A percentile compares a stretch with the other conserved stretches of the same genome.
phyloP scores from a whole-genome alignment of 1,140 invertebrate species.

The Druon quercuslanigerum region DNA sequence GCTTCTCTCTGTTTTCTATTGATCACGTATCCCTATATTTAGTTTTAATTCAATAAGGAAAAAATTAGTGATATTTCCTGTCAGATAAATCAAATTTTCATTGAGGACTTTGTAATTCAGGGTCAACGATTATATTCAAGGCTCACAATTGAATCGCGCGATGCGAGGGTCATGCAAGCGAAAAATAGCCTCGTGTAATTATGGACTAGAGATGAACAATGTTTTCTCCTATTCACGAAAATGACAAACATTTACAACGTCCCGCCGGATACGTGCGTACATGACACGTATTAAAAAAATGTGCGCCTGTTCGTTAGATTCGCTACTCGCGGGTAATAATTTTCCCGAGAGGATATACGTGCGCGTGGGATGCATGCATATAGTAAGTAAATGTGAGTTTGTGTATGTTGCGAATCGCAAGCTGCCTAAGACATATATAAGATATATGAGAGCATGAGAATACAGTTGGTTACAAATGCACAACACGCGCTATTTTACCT shows the following conservation, averaged over 20 bases:
- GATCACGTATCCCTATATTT: not conserved
- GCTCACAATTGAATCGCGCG: constrained; percentile 49
- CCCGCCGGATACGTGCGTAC: constrained; percentile 46
- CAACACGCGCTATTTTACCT: constrained; percentile 5
- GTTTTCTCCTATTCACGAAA: constrained; percentile 55
- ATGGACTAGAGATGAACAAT: constrained; percentile 50
- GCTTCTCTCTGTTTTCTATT: no score
- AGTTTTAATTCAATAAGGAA: not conserved
- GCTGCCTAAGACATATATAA: not conserved
- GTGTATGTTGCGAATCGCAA: not conserved
- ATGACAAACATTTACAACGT: constrained; percentile 52
- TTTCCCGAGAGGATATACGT: not conserved
- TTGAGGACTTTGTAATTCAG: constrained; percentile 47
- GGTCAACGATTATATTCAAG: constrained; percentile 51
- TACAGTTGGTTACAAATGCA: constrained; percentile 8
- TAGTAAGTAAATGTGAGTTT: not conserved
- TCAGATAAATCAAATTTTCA: constrained; percentile 35
- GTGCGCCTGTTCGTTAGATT: constrained; percentile 40
- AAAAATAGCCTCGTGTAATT: constrained; percentile 52
- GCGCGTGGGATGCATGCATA: constrained; percentile 2
- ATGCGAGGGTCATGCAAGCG: constrained; percentile 48
- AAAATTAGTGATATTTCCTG: constrained; percentile 3
- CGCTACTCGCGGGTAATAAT: constrained; percentile 45
- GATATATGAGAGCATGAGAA: not conserved
- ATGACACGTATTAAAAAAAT: constrained; percentile 46